Conservation (phyloP, 2,888 invertebrate genomes). For the Leptopilina syphax region DNA sequence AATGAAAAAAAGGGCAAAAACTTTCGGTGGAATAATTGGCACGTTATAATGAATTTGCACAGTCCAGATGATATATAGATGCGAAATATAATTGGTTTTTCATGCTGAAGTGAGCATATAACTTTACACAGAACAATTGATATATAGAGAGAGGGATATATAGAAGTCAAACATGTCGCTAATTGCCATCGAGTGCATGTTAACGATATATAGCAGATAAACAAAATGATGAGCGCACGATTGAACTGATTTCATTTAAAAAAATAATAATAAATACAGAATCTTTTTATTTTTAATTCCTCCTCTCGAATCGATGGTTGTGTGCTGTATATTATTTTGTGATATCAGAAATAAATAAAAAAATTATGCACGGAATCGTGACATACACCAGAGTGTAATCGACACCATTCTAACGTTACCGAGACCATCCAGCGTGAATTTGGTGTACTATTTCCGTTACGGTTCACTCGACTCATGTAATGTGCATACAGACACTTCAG, state of each 20-base stretch:
- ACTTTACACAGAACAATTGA: background rate
- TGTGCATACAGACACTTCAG: background rate
- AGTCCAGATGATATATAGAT: background rate
- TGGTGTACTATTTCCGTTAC: slow-evolving; percentile 36
- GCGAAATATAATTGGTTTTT: slow-evolving; percentile 8
- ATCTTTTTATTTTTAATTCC: no score
- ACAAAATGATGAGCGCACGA: background rate
- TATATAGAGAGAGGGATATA: background rate
- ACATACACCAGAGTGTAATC: slow-evolving; percentile 24
- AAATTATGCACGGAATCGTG: slow-evolving; percentile 15
- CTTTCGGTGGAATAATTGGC: background rate
- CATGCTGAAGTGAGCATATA: slow-evolving; percentile 10
- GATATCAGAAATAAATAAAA: background rate
- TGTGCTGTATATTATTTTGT: background rate
- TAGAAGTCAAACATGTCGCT: background rate
- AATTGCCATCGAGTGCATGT: background rate
- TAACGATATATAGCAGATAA: background rate
- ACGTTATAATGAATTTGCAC: background rate
- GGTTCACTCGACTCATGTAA: slow-evolving; percentile 28
- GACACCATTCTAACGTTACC: slow-evolving; percentile 32
- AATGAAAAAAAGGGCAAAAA: background rate
- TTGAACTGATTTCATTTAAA: background rate
- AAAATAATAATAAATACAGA: background rate
- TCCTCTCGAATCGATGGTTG: background rate
- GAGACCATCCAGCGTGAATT: slow-evolving; percentile 36